Percentiles rank a stretch among this genome's conserved stretches.
phyloP scores from a whole-genome alignment of 1,140 invertebrate genomes.

The Chironomus striatipennis region DNA sequence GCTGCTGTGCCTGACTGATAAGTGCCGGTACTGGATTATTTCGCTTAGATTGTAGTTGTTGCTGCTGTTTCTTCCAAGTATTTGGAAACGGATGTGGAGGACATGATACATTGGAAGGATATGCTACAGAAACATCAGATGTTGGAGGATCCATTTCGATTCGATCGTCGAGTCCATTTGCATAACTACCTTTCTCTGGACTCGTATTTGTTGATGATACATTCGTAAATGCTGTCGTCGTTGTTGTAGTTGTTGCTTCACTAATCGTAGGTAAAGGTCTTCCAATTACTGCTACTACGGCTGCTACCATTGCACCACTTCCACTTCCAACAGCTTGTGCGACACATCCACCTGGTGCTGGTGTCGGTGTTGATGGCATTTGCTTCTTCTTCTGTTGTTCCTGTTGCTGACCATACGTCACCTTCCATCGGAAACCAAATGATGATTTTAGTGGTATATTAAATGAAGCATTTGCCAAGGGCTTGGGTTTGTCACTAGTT shows the following conservation, averaged over 20 bases:
- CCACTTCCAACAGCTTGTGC: slow-evolving; percentile 46
- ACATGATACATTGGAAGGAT: slow-evolving; percentile 30
- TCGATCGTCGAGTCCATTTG: slow-evolving; percentile 44
- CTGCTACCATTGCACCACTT: slow-evolving; percentile 59
- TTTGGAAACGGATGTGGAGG: neutral
- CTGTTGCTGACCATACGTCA: slow-evolving; percentile 16
- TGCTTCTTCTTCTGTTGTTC: slow-evolving; percentile 10
- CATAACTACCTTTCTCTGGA: slow-evolving; percentile 56
- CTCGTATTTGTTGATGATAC: slow-evolving; percentile 61
- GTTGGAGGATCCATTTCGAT: slow-evolving; percentile 56
- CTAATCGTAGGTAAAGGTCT: slow-evolving; percentile 60
- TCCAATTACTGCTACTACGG: slow-evolving; percentile 62
- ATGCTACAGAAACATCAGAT: slow-evolving; percentile 40
- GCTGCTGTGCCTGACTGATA: slow-evolving; percentile 39
- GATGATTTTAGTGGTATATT: slow-evolving; percentile 26
- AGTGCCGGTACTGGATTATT: slow-evolving; percentile 36
- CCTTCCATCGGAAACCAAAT: slow-evolving; percentile 28
- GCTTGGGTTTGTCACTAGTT: slow-evolving; percentile 25
- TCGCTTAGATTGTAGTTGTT: slow-evolving; percentile 30
- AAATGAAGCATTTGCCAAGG: slow-evolving; percentile 27
- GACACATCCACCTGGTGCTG: slow-evolving; percentile 43
- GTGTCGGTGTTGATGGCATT: slow-evolving; percentile 35
- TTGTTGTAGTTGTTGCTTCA: slow-evolving; percentile 45
- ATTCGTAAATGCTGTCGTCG: slow-evolving; percentile 54
- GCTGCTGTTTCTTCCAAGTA: neutral